These are phyloP conservation scores for Sphenopsis melanotis DNA, from an alignment of 2,797 vertebrate genomes.

Conservation along the genomic window DNA sequence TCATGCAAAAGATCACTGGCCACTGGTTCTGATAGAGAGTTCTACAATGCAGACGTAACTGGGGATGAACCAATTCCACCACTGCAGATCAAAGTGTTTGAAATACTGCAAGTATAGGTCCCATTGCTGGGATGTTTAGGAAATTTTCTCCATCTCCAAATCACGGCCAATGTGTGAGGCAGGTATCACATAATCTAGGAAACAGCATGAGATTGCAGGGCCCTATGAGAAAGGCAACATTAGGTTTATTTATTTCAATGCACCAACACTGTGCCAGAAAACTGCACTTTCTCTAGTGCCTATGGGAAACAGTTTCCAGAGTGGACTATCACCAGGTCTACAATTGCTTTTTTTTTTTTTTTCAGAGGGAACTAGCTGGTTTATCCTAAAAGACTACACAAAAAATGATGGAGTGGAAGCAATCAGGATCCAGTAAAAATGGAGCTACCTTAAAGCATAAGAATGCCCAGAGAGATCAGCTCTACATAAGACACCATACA, in stretches of 20 bases:
- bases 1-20: background rate
- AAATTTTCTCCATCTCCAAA: background rate
- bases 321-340: background rate
- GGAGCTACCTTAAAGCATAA: background rate
- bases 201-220: background rate
- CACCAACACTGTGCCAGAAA: too few relatives aligned
- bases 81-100: background rate
- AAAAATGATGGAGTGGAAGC: background rate
- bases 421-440: background rate
- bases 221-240: background rate
- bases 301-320: background rate
- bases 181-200: background rate
- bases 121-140: background rate
- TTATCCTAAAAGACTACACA: background rate
- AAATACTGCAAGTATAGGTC: background rate
- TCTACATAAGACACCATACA: background rate
- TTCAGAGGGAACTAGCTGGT: background rate
- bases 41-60: background rate
- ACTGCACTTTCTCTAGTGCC: background rate
- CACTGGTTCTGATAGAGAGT: background rate
- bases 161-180: background rate
- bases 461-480: background rate
- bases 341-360: background rate
- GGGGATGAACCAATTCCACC: background rate
- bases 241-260: too few relatives aligned